A percentile compares a stretch with the other conserved stretches of the same genome.
phyloP scores from a whole-genome alignment of 2,888 invertebrate genomes.

The Alloplasta piceator region DNA sequence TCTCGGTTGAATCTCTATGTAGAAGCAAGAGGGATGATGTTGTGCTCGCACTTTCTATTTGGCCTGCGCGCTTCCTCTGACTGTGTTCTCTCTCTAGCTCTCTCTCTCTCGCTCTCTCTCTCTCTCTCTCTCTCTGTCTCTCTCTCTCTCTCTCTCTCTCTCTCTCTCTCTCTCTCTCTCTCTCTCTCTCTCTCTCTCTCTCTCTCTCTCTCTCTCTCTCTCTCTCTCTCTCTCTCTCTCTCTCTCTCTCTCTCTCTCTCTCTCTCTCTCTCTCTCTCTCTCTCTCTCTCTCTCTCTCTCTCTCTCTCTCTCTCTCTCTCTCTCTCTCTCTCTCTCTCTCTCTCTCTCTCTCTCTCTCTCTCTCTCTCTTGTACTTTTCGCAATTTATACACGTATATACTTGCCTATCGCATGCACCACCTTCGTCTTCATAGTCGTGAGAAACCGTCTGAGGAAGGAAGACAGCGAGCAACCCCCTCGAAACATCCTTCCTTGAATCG shows the following conservation, averaged over 20 bases:
- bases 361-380: slow-evolving; percentile 64
- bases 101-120: no score
- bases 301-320: slow-evolving; percentile 45
- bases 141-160: slow-evolving; percentile 18
- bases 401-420: slow-evolving; percentile 26
- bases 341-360: slow-evolving; percentile 8
- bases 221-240: not conserved
- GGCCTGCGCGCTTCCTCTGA: slow-evolving; percentile 56
- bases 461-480: slow-evolving; percentile 37
- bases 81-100: slow-evolving; percentile 50
- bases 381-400: slow-evolving; percentile 28
- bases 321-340: slow-evolving; percentile 61
- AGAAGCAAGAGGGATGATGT: slow-evolving; percentile 68
- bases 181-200: slow-evolving; percentile 45
- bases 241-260: slow-evolving; percentile 21
- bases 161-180: slow-evolving; percentile 19
- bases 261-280: no score
- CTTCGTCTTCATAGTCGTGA: slow-evolving; percentile 45
- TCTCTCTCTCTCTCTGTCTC: slow-evolving; percentile 21
- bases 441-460: slow-evolving; percentile 41
- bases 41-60: slow-evolving; percentile 63
- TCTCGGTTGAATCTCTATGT: slow-evolving; percentile 75
- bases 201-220: no score
- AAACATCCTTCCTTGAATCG: slow-evolving; percentile 49
- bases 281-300: not conserved